Conservation (phyloP, 2,888 invertebrate genomes). For the Spisula solida region DNA sequence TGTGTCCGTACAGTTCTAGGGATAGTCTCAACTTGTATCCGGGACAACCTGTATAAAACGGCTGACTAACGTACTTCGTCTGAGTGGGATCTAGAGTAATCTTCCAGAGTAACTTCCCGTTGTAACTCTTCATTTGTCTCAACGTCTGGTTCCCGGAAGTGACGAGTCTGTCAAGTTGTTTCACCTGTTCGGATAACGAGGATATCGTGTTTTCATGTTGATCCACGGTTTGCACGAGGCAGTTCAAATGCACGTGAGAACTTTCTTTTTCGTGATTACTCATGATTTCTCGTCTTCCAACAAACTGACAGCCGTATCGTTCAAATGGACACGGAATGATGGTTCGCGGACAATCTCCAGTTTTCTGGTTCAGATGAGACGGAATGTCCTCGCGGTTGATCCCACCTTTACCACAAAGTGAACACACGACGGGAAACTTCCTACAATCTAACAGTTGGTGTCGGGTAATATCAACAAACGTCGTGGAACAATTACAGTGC, state of each 20-base stretch:
- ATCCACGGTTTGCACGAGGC: constrained; percentile 63
- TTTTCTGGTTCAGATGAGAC: constrained; percentile 76
- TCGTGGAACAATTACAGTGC: constrained; percentile 75
- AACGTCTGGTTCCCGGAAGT: not conserved
- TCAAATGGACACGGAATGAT: constrained; percentile 78
- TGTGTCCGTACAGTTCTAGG: constrained; percentile 73
- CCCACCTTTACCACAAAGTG: constrained; percentile 79
- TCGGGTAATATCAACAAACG: constrained; percentile 75
- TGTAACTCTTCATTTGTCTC: constrained; percentile 44
- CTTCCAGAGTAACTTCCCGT: constrained; percentile 65
- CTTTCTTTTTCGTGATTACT: constrained; percentile 72
- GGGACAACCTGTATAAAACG: constrained; percentile 80
- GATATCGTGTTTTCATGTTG: constrained; percentile 58
- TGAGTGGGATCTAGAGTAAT: constrained; percentile 36
- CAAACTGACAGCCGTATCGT: constrained; percentile 79
- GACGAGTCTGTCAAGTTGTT: not conserved
- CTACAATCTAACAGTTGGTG: constrained; percentile 82
- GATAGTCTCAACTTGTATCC: constrained; percentile 77
- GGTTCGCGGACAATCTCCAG: constrained; percentile 81
- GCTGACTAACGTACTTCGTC: constrained; percentile 67
- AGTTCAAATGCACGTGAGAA: constrained; percentile 73
- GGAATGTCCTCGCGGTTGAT: constrained; percentile 79
- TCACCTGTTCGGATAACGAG: not conserved
- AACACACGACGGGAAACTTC: constrained; percentile 82
- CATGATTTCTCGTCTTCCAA: constrained; percentile 78